Percentiles rank a stretch among this genome's conserved stretches.
Conservation (phyloP, 2,113 vertebrate genomes). For the Rhodinocichla rosea region DNA sequence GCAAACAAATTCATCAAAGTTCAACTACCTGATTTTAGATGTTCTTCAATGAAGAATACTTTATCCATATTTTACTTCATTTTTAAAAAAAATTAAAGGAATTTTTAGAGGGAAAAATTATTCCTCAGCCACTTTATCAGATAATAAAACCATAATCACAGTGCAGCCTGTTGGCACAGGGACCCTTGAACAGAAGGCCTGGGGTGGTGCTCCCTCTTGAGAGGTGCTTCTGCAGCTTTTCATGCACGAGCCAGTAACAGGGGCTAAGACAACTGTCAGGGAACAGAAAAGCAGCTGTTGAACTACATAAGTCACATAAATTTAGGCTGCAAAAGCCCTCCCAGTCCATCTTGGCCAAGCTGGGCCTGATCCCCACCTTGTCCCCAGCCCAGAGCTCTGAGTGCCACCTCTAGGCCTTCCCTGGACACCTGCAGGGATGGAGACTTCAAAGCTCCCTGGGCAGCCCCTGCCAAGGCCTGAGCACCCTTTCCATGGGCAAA, state of each 20-base stretch:
- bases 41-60: neutral
- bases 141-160: neutral
- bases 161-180: neutral
- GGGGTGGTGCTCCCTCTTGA: neutral
- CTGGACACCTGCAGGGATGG: neutral
- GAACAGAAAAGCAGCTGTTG: neutral
- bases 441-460: neutral
- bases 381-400: neutral
- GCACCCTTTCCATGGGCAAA: neutral
- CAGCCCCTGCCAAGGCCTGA: neutral
- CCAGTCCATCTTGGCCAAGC: rapidly evolving
- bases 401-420: neutral
- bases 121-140: neutral
- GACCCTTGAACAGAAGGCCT: neutral
- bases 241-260: neutral
- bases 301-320: neutral
- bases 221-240: neutral
- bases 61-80: neutral
- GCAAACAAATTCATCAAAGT: neutral
- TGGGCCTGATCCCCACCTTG: neutral
- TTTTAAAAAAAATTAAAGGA: neutral
- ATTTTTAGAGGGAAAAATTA: neutral
- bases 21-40: neutral
- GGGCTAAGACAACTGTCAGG: neutral
- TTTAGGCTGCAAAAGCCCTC: neutral